phyloP scores from a whole-genome alignment of 2,113 vertebrate genomes.

The Micronycteris hirsuta region DNA sequence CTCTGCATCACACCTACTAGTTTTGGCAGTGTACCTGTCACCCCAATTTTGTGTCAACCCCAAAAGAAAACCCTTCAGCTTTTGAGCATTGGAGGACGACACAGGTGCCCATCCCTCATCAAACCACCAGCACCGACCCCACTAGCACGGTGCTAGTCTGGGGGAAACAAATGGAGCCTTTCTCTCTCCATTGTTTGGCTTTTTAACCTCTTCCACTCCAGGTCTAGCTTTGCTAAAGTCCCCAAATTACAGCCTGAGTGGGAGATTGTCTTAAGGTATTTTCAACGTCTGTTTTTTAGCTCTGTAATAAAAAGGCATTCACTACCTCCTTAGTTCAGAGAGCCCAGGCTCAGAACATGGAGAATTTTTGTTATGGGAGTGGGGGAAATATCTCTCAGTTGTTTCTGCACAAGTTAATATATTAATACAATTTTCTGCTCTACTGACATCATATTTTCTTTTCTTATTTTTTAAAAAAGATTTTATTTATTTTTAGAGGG shows the following conservation, averaged over 20 bases:
- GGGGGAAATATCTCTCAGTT: not conserved
- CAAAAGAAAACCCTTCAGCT: not conserved
- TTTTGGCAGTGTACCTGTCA: not conserved
- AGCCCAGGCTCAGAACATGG: not conserved
- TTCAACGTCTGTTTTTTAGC: not conserved
- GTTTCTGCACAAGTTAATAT: not conserved
- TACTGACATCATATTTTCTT: not conserved
- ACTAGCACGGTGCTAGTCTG: not conserved
- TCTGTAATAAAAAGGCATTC: not conserved
- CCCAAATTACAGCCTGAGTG: not conserved
- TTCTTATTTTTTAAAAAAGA: too few relatives aligned
- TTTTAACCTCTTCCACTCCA: not conserved
- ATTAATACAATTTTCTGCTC: not conserved
- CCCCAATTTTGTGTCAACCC: not conserved
- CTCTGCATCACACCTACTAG: not conserved
- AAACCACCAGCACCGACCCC: not conserved
- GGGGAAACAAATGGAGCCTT: not conserved
- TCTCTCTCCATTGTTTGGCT: not conserved
- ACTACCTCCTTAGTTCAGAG: not conserved
- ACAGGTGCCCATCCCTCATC: fast-evolving
- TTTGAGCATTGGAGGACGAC: not conserved
- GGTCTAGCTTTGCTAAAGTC: not conserved
- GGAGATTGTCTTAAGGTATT: not conserved
- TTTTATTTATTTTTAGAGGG: too few relatives aligned
- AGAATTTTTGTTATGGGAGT: not conserved